Evolutionary conservation across 2,888 invertebrate genomes (phyloP), one percentile per base, ranked within the genome.

Genomic region (Drosophila monieri): DNA sequence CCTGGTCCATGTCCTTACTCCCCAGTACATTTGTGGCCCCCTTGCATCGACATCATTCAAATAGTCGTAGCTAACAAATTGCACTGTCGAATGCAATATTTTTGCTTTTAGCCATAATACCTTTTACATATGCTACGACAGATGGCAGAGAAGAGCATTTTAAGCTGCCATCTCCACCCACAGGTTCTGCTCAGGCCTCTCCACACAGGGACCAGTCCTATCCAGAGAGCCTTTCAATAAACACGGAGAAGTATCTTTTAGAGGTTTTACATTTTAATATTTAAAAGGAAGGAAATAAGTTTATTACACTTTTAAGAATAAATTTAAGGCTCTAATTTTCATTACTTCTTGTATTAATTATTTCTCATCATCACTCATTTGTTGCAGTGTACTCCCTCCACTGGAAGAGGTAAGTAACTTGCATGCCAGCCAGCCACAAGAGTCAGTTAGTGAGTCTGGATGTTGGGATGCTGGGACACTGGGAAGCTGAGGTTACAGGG

Each of bases 11-110:
- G 10, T 32, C 30, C 30, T 30, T 10, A 4, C 30, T 10, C 9
- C 30, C 10, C 10, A 9, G 27, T 32, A 32, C 32, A 32, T 32
- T 32, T 32, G 32, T 12, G n/a, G 32, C 32, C 5, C 14, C 18
- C n/a, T 35, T 41, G 46, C 55, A 53, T 83, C 74, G 75, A 80
- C 81, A 81, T 87, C 85, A 87, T 81, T 87, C 87, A 81, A 81
- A 81, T 75, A 77, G 44, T 61, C 53, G 72, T 37, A 54, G 77
- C 85, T 86, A 87, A 86, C 85, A 88, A 86, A 86, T 86, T 88
- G 88, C 88, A 87, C 85, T 87, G 87, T 87, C 88, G 85, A 88
- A 79, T 85, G 87, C 85, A 87, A 87, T 87, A 87, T 87, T 87
- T 88, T 85, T 81, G 78, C 85, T 85, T 86, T 88, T 84, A 83